These are phyloP conservation scores for Gallirallus australis DNA, from an alignment of 2,797 vertebrate genomes.

Conservation along the genomic window DNA sequence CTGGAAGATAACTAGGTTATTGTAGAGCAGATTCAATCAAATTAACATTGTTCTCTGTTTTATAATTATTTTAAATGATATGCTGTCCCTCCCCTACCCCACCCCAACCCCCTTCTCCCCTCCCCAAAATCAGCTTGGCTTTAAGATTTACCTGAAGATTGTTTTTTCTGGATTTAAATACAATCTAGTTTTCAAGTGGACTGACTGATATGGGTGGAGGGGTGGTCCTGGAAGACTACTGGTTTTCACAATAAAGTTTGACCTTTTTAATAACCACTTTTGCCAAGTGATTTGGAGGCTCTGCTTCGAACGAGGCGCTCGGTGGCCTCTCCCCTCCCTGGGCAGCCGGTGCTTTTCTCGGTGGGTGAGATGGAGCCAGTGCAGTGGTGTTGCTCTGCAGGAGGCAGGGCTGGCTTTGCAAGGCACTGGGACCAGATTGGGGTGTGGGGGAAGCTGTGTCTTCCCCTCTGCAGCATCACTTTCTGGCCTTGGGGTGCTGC, in stretches of 20 bases:
- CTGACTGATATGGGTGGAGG: constrained; percentile 58
- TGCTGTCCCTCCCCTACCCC: not conserved
- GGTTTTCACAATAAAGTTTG: constrained; percentile 72
- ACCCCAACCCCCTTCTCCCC: no score
- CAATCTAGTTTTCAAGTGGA: constrained; percentile 67
- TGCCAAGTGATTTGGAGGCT: constrained; percentile 57
- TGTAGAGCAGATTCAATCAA: constrained; percentile 58
- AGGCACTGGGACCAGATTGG: not conserved
- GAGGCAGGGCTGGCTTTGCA: not conserved
- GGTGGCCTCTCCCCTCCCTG: constrained; percentile 7
- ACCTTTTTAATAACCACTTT: constrained; percentile 71
- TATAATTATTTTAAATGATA: constrained; percentile 47
- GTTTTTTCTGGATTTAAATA: constrained; percentile 34
- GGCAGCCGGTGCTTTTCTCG: not conserved
- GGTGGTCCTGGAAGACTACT: constrained; percentile 69
- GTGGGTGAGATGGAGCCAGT: not conserved
- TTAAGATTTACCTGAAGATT: constrained; percentile 64
- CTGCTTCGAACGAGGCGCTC: constrained; percentile 11
- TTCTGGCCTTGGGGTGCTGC: not conserved
- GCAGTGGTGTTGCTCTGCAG: constrained; percentile 12
- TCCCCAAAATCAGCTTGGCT: constrained; percentile 50
- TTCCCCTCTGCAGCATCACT: not conserved
- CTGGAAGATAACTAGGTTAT: constrained; percentile 68
- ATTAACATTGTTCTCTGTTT: constrained; percentile 54
- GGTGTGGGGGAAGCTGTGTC: not conserved